Conservation (phyloP, 2,113 vertebrate genomes). For the Neotoma lepida region DNA sequence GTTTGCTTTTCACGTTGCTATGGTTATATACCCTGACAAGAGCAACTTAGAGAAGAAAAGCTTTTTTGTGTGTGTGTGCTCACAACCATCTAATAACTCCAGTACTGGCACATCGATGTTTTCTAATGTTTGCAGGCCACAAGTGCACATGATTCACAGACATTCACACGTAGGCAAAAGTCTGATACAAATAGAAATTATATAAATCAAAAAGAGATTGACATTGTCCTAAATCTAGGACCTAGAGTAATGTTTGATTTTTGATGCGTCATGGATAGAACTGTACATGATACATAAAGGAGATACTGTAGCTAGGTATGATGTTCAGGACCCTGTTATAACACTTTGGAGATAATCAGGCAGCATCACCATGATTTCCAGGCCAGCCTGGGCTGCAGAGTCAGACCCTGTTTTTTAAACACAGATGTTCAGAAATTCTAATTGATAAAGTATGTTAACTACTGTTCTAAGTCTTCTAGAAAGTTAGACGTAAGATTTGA, state of each 20-base stretch:
- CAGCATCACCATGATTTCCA: neutral
- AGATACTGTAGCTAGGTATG: neutral
- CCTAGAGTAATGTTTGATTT: neutral
- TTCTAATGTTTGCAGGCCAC: neutral
- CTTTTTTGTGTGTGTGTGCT: accelerated
- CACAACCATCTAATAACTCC: too few species aligned
- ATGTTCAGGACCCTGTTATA: too few species aligned
- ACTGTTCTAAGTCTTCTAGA: neutral
- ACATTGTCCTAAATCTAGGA: neutral
- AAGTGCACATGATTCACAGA: too few species aligned
- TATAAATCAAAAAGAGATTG: neutral
- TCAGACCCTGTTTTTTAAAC: neutral
- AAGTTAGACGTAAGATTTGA: neutral
- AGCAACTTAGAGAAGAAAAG: neutral
- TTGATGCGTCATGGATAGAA: neutral
- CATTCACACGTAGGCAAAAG: neutral
- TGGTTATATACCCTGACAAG: neutral
- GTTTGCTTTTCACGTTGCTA: neutral
- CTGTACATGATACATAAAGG: neutral
- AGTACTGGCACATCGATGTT: neutral
- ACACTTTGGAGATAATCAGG: too few species aligned
- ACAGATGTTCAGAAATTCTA: neutral
- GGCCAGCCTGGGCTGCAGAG: neutral
- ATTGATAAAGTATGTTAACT: neutral
- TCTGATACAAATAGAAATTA: neutral